Conservation (phyloP, 2,888 invertebrate species). For the Eupithecia insigniata region DNA sequence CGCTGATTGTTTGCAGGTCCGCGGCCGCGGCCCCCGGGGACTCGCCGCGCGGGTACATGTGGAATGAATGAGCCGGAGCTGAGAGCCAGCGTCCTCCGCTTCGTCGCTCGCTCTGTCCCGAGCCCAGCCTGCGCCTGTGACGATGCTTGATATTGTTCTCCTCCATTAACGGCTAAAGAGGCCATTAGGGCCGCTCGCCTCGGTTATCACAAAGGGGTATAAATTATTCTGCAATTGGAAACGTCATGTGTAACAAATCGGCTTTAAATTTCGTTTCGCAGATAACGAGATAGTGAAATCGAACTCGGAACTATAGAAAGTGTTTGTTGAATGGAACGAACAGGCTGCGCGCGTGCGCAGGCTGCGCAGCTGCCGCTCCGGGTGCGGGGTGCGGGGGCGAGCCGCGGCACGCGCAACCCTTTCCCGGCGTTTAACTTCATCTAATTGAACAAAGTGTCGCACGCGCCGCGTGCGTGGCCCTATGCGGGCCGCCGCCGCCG, state of each 20-base stretch:
- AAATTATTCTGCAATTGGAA: slow-evolving; percentile 31
- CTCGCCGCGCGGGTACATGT: background rate
- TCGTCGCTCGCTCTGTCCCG: background rate
- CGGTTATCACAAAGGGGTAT: slow-evolving; percentile 20
- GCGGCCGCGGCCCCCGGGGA: slow-evolving; percentile 26
- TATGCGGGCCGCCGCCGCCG: slow-evolving; percentile 30
- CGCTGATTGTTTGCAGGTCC: slow-evolving; percentile 41
- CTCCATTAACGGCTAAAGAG: slow-evolving; percentile 6
- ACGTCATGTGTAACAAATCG: slow-evolving; percentile 37
- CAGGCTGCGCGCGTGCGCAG: slow-evolving; percentile 41
- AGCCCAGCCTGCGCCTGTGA: background rate
- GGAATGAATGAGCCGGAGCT: background rate
- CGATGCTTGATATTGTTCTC: background rate
- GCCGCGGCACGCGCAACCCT: slow-evolving; percentile 63
- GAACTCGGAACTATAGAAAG: slow-evolving; percentile 57
- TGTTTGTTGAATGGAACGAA: slow-evolving; percentile 45
- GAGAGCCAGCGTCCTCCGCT: no score
- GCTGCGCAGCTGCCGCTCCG: slow-evolving; percentile 45
- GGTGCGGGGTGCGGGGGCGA: slow-evolving; percentile 33
- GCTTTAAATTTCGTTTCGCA: slow-evolving; percentile 42
- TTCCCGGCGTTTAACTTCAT: slow-evolving; percentile 66
- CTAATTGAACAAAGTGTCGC: slow-evolving; percentile 57
- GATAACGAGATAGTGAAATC: slow-evolving; percentile 59
- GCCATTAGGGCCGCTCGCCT: slow-evolving; percentile 2
- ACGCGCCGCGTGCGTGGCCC: slow-evolving; percentile 40